Evolutionary conservation across 2,888 invertebrate genomes (phyloP).

Genomic region (Nomada fabriciana): DNA sequence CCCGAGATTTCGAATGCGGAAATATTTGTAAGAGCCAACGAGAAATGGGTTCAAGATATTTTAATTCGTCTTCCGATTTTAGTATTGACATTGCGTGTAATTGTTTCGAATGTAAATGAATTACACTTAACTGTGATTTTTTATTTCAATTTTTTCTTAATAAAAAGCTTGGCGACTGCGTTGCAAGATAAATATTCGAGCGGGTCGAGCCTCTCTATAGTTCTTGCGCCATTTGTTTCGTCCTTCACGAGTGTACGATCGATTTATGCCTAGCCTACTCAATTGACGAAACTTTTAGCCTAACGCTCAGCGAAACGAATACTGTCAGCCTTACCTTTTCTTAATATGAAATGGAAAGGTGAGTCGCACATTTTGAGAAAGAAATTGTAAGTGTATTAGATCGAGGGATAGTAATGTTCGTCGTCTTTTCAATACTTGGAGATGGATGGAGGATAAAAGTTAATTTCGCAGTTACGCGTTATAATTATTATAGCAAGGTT

Average conservation of each 20-base stretch:
- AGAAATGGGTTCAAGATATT: background rate
- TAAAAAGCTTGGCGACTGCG: background rate
- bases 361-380: no score
- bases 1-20: background rate
- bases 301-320: background rate
- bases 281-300: slow-evolving; percentile 50
- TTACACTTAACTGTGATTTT: background rate
- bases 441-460: background rate
- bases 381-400: no score
- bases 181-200: slow-evolving; percentile 10
- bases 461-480: background rate
- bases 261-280: slow-evolving; percentile 43
- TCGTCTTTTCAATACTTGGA: background rate
- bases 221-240: slow-evolving; percentile 54
- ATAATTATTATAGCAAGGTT: background rate
- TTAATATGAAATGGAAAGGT: background rate
- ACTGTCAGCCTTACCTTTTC: background rate
- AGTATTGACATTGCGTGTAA: background rate
- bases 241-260: slow-evolving; percentile 51
- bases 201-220: slow-evolving; percentile 28
- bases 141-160: background rate
- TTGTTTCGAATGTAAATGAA: no score
- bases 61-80: background rate
- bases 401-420: no score
- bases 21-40: background rate